Base-by-base conservation (phyloP, 2,888 invertebrate genomes). In the Parnassius orleans region DNA sequence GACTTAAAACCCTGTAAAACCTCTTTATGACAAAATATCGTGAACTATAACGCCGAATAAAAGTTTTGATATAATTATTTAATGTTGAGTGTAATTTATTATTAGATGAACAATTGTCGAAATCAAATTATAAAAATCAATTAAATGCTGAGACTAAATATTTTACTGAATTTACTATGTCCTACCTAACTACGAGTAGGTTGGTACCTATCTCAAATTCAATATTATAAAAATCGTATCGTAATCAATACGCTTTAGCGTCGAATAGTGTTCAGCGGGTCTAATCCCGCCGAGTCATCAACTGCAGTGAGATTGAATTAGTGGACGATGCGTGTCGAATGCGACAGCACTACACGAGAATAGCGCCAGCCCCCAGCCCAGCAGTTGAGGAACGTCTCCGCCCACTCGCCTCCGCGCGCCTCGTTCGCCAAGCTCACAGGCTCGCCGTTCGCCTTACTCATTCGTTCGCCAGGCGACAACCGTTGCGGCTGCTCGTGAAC, bases 291-390 rank as follows among this genome's bases (percentile, higher is more conserved):
- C 50, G 50, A 55, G 47, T 50, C 51, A 41, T 56, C 15, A 12
- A 51, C n/a, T 56, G 51, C 12, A 75, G 41, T 14, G 69, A 67
- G 44, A 47, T 72, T 67, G 71, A 74, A 42, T 19, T 51, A 51
- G 14, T 51, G 51, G 55, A 61, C 44, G 74, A 43, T 47, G 46
- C 12, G 56, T 10, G 61, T 52, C 44, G 51, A 42, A 46, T 52
- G 61, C 61, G 61, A 61, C 46, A 56, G 61, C 61, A 61, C 48
- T 61, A 61, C 56, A 44, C 44, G 44, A 7, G 44, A 54, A 43
- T 43, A 44, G 19, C 42, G n/a, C 53, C n/a, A 3, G 33, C 7
- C 5, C 14, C 51, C 51, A 51, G 19, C 51, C 51, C 51, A 51
- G 19, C 51, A 12, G 24, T 24, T 51, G 19, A 19, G 50, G 43